Evolutionary conservation across 2,888 invertebrate genomes (phyloP).

Genomic region (Microctonus hyperodae): DNA sequence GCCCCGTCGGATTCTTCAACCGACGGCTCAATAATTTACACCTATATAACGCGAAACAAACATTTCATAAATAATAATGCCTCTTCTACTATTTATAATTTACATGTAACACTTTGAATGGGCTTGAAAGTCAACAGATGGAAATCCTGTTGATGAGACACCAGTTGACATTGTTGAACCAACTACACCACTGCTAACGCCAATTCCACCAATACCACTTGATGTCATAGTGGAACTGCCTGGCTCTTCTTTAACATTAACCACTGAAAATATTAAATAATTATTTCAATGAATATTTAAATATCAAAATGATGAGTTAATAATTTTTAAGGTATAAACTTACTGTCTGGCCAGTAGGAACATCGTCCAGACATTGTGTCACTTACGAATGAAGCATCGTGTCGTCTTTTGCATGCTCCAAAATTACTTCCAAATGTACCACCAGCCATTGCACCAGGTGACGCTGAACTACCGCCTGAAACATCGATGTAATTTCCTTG

Average conservation of each 20-base stretch:
- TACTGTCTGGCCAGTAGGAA: constrained; percentile 58
- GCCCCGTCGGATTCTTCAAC: constrained; percentile 10
- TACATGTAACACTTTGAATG: constrained; percentile 59
- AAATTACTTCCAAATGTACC: constrained; percentile 55
- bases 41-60: not conserved
- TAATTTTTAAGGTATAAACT: too few species aligned
- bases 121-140: constrained; percentile 54
- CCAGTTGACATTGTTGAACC: constrained; percentile 50
- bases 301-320: too few species aligned
- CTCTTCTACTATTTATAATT: constrained; percentile 25
- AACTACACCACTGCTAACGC: constrained; percentile 53
- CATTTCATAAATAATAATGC: not conserved
- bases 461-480: constrained; percentile 54
- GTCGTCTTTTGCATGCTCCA: constrained; percentile 52
- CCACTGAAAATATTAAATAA: constrained; percentile 43
- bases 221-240: constrained; percentile 51
- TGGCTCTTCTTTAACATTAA: constrained; percentile 60
- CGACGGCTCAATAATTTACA: constrained; percentile 8
- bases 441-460: constrained; percentile 50
- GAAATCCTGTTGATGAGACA: constrained; percentile 55
- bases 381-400: constrained; percentile 48
- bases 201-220: constrained; percentile 48
- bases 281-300: not conserved
- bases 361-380: constrained; percentile 52
- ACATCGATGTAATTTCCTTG: constrained; percentile 61